These are phyloP conservation scores for Takifugu ocellatus DNA, from an alignment of 2,797 vertebrate species.

Conservation along the genomic window DNA sequence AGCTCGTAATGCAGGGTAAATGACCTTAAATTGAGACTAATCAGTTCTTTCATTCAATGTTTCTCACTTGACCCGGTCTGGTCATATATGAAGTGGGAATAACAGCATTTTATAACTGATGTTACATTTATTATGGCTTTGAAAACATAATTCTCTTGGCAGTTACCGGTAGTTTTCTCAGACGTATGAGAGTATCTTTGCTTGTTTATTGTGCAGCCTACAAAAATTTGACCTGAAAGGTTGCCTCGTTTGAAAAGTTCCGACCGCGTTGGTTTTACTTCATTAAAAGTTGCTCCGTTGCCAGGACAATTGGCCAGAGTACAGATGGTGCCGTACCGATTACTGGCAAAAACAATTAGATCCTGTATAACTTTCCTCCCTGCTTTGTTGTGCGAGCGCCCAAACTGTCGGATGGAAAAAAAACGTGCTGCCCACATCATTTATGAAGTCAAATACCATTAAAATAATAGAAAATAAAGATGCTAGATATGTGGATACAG, in stretches of 20 bases:
- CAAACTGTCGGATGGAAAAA: slow-evolving; percentile 5
- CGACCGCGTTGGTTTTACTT: slow-evolving; percentile 27
- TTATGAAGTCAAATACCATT: slow-evolving; percentile 13
- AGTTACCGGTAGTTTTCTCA: slow-evolving; percentile 6
- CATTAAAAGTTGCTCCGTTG: slow-evolving; percentile 38
- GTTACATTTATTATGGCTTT: slow-evolving; percentile 4
- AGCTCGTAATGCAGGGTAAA: slow-evolving; percentile 65
- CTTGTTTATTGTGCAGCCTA: slow-evolving; percentile 18
- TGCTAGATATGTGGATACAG: not conserved
- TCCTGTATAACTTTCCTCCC: slow-evolving; percentile 14
- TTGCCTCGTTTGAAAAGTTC: slow-evolving; percentile 27
- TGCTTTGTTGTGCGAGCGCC: slow-evolving; percentile 17
- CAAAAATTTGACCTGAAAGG: slow-evolving; percentile 26
- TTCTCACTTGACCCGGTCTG: no score
- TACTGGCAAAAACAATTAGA: slow-evolving; percentile 48
- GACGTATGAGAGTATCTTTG: slow-evolving; percentile 14
- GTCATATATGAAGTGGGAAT: no score
- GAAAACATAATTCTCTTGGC: no score
- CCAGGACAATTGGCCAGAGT: slow-evolving; percentile 39
- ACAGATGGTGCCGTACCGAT: slow-evolving; percentile 41
- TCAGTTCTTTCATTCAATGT: no score
- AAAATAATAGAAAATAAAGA: slow-evolving; percentile 5
- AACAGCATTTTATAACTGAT: no score
- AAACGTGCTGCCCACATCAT: slow-evolving; percentile 13
- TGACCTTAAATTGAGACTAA: no score